Evolutionary conservation across 2,797 vertebrate genomes (phyloP).

Genomic region (Eremophila alpestris): DNA sequence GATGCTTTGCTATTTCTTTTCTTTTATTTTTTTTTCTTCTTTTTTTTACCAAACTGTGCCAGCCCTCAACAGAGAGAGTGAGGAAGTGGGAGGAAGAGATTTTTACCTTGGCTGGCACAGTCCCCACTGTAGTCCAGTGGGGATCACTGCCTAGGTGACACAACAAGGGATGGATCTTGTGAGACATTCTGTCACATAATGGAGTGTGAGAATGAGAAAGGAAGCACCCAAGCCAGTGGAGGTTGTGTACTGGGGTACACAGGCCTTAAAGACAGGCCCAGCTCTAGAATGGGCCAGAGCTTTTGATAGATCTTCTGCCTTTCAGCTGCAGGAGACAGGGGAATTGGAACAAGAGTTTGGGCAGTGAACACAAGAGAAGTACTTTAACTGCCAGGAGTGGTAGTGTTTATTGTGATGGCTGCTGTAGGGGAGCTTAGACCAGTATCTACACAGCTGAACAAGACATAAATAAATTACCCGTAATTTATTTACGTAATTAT

Average conservation of each 20-base stretch:
- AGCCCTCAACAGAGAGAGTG: background rate
- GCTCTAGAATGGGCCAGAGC: background rate
- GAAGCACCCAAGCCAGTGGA: background rate
- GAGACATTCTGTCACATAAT: background rate
- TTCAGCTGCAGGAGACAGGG: background rate
- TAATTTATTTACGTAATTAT: no score
- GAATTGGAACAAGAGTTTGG: background rate
- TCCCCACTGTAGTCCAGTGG: no score
- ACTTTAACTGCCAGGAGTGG: background rate
- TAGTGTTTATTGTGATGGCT: background rate
- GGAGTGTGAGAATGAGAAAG: background rate
- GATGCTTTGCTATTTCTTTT: background rate
- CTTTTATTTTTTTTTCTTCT: no score
- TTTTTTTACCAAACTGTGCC: background rate
- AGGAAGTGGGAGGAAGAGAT: background rate
- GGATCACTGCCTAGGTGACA: background rate
- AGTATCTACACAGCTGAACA: background rate
- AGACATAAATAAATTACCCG: background rate
- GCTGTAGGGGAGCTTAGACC: background rate
- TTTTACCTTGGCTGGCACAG: accelerated
- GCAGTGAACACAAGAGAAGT: background rate
- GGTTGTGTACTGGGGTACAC: accelerated
- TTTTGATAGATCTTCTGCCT: background rate
- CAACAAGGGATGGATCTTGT: background rate
- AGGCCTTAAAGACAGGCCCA: background rate